A percentile compares a stretch with the other conserved stretches of the same genome.
Evolutionary conservation across 2,797 vertebrate genomes (phyloP).

Genomic region (Orientallactaga sibirica): DNA sequence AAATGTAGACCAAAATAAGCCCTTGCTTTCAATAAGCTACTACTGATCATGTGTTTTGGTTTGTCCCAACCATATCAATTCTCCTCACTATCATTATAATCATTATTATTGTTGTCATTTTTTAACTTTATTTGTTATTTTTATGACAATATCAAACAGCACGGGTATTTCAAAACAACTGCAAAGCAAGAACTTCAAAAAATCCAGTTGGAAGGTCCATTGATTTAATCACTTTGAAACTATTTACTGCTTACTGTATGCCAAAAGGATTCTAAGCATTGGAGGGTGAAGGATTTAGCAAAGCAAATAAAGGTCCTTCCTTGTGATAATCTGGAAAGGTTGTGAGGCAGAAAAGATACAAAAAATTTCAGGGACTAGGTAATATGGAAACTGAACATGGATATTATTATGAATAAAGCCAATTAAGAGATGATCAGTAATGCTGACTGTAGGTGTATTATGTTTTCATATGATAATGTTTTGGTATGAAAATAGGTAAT

Average conservation of each 20-base stretch:
- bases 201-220: background rate
- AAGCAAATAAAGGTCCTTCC: background rate
- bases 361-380: background rate
- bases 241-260: background rate
- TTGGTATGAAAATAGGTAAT: background rate
- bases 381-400: background rate
- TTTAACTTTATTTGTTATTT: slow-evolving; percentile 25
- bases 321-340: background rate
- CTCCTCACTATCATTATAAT: background rate
- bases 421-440: background rate
- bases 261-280: background rate
- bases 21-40: too few species aligned
- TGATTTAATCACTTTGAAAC: slow-evolving; percentile 7
- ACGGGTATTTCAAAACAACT: background rate
- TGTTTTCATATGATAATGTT: background rate
- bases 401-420: background rate
- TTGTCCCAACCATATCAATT: background rate
- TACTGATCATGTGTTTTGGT: too few species aligned
- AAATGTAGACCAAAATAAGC: too few species aligned
- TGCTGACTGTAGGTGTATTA: background rate
- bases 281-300: background rate
- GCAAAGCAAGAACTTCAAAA: background rate
- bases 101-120: background rate
- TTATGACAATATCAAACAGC: background rate
- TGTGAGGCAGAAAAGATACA: background rate